Base-by-base conservation (phyloP, 2,888 invertebrate species). In the Serrognathus titanus region DNA sequence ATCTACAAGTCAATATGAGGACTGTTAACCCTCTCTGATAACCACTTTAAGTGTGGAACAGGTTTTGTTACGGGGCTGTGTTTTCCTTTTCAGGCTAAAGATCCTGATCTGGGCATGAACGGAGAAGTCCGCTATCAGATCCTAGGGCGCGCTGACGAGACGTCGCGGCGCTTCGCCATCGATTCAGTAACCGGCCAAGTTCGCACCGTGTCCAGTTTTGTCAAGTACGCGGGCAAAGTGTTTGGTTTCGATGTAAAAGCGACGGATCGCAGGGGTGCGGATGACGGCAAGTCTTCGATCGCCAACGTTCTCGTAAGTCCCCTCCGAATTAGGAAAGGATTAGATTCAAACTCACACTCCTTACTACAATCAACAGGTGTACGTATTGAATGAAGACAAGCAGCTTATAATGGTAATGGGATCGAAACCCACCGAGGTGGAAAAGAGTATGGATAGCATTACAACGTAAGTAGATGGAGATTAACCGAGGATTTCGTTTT, bases 211-310 rank as follows among this genome's bases (percentile, higher is more conserved):
- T 84, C 87, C 1, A 82, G 85, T 40, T 85, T 92, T 55, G 79
- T 83, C 0, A 78, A 84, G 51, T 87, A 88, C 63, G 87, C 87
- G 12, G 91, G 91, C 0, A 82, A 85, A 61, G 88, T 93, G 41
- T 92, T 88, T 69, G 91, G 92, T 0, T 92, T 93, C 69, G 92
- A 93, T 76, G 91, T 93, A 8, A 92, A 92, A 76, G 94, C 92
- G 8, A 92, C 91, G 0, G 93, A 94, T 72, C 83, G 87, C 55
- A 80, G 82, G 20, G 93, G 93, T 1, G 88, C 88, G 43, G 89
- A 91, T 68, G 89, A 90, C 69, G 93, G 93, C 1, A 85, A 85
- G 58, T 92, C 92, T 7, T 87, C 90, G 48, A 92, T 92, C 62
- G 89, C 89, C 50, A 92, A 92, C 73, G 90, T 93, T 57, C 90